phyloP scores from a whole-genome alignment of 1,140 invertebrate genomes.

The Cardiocondyla obscurior region DNA sequence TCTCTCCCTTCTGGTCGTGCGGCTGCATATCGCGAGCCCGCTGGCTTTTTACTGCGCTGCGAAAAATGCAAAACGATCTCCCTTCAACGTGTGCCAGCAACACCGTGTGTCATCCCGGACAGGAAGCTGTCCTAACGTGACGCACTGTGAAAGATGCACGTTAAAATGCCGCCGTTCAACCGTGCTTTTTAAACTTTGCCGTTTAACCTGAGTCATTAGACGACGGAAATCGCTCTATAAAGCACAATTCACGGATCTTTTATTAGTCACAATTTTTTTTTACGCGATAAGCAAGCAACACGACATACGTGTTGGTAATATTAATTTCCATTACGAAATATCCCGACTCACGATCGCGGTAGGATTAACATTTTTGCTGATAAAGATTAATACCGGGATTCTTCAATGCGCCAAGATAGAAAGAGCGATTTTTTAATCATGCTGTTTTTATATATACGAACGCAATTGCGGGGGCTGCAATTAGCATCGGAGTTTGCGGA shows the following conservation, averaged over 20 bases:
- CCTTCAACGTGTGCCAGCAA: not conserved
- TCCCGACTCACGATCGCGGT: too few relatives aligned
- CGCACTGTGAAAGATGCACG: slow-evolving; percentile 13
- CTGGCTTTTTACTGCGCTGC: slow-evolving; percentile 11
- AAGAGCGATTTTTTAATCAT: not conserved
- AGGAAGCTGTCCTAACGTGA: slow-evolving; percentile 41
- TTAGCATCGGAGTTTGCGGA: slow-evolving; percentile 37
- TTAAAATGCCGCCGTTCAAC: slow-evolving; percentile 17
- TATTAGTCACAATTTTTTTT: too few relatives aligned
- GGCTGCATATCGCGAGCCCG: not conserved
- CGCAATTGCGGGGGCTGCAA: not conserved
- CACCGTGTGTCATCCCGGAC: slow-evolving; percentile 33
- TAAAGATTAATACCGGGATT: not conserved
- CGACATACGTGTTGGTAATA: too few relatives aligned
- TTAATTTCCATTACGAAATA: too few relatives aligned
- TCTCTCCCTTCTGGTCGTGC: too few relatives aligned
- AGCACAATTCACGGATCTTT: too few relatives aligned
- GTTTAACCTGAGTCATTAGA: not conserved
- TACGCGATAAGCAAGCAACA: too few relatives aligned
- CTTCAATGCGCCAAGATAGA: not conserved
- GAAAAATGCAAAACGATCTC: slow-evolving; percentile 45
- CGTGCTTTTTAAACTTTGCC: not conserved
- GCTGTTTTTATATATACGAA: not conserved
- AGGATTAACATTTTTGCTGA: not conserved
- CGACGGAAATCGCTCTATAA: not conserved